Evolutionary conservation across 2,797 vertebrate genomes (phyloP).

Genomic region (Hoplostethus mediterraneus): DNA sequence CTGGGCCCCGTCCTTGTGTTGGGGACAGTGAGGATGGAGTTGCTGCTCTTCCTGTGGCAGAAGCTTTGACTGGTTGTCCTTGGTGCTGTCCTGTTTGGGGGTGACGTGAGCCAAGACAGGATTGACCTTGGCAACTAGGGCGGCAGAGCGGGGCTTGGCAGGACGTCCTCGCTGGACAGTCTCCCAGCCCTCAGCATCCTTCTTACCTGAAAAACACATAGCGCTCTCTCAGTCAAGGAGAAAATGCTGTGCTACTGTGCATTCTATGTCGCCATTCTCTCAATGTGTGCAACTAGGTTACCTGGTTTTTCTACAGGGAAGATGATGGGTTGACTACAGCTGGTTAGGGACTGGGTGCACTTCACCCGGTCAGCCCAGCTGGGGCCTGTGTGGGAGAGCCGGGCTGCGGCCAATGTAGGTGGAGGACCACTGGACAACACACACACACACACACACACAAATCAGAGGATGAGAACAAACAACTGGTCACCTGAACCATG

Average conservation of each 20-base stretch:
- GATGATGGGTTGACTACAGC: slow-evolving; percentile 65
- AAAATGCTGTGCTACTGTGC: neutral
- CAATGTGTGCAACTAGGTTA: slow-evolving; percentile 45
- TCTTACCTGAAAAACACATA: slow-evolving; percentile 83
- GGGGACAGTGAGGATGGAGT: slow-evolving; percentile 61
- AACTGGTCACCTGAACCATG: slow-evolving; percentile 3
- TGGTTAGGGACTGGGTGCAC: slow-evolving; percentile 86
- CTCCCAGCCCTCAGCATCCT: slow-evolving; percentile 97
- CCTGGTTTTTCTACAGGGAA: slow-evolving; percentile 83
- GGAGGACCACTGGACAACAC: slow-evolving; percentile 85
- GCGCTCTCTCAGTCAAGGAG: neutral
- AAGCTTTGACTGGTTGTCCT: slow-evolving; percentile 81
- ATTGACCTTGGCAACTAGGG: slow-evolving; percentile 85
- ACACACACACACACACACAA: slow-evolving; percentile 45
- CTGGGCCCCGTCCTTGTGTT: slow-evolving; percentile 55
- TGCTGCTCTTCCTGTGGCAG: slow-evolving; percentile 82
- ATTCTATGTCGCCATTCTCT: neutral
- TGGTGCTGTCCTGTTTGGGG: slow-evolving; percentile 87
- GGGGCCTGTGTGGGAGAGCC: slow-evolving; percentile 90
- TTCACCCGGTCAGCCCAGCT: slow-evolving; percentile 98
- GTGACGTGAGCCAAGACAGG: slow-evolving; percentile 73
- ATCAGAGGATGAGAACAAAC: slow-evolving; percentile 18
- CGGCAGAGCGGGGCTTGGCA: slow-evolving; percentile 90
- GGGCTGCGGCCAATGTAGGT: slow-evolving; percentile 84
- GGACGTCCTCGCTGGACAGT: slow-evolving; percentile 97